Evolutionary conservation across 2,888 invertebrate genomes (phyloP).

Genomic region (Synergus umbraculus): DNA sequence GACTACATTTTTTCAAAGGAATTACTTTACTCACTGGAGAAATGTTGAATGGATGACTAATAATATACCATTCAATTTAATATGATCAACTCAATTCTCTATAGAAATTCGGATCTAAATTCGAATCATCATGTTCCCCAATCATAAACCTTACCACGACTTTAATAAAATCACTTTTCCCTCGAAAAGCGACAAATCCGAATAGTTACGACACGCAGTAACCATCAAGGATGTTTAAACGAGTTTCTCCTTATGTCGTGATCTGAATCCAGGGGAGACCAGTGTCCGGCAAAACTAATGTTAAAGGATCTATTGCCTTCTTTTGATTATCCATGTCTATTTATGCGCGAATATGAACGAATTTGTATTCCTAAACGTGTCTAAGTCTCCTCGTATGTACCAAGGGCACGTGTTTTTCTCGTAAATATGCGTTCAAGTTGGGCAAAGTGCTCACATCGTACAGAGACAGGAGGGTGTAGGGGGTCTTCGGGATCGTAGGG

Average conservation of each 20-base stretch:
- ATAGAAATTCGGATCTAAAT: neutral
- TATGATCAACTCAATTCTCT: neutral
- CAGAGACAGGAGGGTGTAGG: constrained; percentile 49
- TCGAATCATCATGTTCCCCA: neutral
- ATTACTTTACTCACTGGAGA: neutral
- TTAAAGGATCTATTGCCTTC: neutral
- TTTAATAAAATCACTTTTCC: constrained; percentile 3
- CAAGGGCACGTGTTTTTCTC: constrained; percentile 65
- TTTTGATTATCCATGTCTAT: constrained; percentile 27
- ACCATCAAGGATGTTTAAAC: neutral
- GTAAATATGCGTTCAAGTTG: constrained; percentile 68
- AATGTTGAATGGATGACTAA: neutral
- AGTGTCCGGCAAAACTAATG: constrained; percentile 12
- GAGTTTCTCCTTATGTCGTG: constrained; percentile 36
- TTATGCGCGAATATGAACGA: constrained; percentile 57
- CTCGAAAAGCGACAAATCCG: neutral
- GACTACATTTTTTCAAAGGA: too few species aligned
- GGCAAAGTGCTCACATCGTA: constrained; percentile 56
- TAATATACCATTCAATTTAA: neutral
- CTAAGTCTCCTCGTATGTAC: constrained; percentile 53
- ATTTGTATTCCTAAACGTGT: constrained; percentile 67
- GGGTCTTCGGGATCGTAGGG: constrained; percentile 51
- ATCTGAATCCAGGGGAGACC: neutral
- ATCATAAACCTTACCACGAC: neutral
- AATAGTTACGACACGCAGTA: constrained; percentile 25